Evolutionary conservation across 2,113 vertebrate species (phyloP), one percentile per base, ranked within the genome.

Genomic region (Antigone vipio): DNA sequence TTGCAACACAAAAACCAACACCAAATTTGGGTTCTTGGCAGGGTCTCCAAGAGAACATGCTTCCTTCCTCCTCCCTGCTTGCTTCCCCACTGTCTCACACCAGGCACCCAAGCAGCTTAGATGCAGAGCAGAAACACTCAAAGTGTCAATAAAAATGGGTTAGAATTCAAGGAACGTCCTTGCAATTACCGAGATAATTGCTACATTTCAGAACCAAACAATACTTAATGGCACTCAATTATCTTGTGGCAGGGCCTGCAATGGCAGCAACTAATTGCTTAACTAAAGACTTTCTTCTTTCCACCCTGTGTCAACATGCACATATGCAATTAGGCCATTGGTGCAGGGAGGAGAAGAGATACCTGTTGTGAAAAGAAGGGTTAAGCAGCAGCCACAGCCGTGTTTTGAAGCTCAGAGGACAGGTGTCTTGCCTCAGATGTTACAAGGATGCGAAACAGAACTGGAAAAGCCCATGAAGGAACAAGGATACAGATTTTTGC

Each of bases 271-370:
- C 94, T 96, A 97, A 97, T 97, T 96, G 94, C 96, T 89, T 83
- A 79, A 95, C 97, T 97, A 69, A 97, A 94, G 93, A 62, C 95
- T 95, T 96, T 95, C 77, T 96, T 95, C 92, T 93, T 97, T 95
- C 73, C 59, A 95, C 71, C 78, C 55, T 88, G 77, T 80, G 89
- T 94, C 91, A 85, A 93, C 91, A 92, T 1, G 69, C 16, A 91
- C 17, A 2, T 26, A 5, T 34, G 26, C 83, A 88, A 94, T 94
- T 89, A 89, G 76, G 69, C 74, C 81, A 35, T 17, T 55, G 79
- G 84, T 79, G 32, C 50, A 50, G 38, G 18, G 47, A 92, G 35
- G 27, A 92, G 59, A 84, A 58, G 35, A 97, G 88, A 87, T 76
- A 50, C 12, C 29, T 55, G 34, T 22, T 40, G 29, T 50, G 85